These are phyloP conservation scores for Psettodes erumei DNA, from an alignment of 2,113 vertebrate genomes.

Conservation along the genomic window DNA sequence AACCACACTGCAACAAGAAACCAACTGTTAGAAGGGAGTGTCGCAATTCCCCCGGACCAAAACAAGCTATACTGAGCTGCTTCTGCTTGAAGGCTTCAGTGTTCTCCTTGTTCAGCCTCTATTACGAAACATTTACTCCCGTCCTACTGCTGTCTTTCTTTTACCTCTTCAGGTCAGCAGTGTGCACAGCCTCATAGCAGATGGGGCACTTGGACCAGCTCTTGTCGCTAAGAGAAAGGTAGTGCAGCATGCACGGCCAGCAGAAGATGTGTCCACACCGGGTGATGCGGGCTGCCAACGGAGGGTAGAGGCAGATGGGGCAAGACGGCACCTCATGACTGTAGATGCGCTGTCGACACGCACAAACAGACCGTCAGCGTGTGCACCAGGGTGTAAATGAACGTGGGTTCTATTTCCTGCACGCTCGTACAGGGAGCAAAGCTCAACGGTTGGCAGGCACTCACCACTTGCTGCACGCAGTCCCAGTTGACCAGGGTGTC, in stretches of 20 bases:
- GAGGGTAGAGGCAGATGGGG: constrained; percentile 97
- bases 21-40: neutral
- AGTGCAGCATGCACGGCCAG: constrained; percentile 98
- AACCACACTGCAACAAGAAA: constrained; percentile 86
- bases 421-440: too few species aligned
- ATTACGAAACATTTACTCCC: too few species aligned
- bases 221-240: constrained; percentile 94
- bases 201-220: constrained; percentile 98
- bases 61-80: neutral
- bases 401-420: neutral
- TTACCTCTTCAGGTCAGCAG: constrained; percentile 95
- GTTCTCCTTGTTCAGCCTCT: neutral
- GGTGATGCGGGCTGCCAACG: constrained; percentile 95
- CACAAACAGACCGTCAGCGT: neutral
- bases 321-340: constrained; percentile 99
- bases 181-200: constrained; percentile 94
- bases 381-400: neutral
- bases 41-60: neutral
- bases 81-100: neutral
- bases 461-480: constrained; percentile 99
- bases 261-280: constrained; percentile 98
- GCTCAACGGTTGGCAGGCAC: constrained; percentile 54
- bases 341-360: constrained; percentile 89
- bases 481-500: constrained; percentile 99
- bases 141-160: constrained; percentile 2